Evolutionary conservation across 2,113 vertebrate species (phyloP).

Genomic region (Brachyhypopomus gauderio): DNA sequence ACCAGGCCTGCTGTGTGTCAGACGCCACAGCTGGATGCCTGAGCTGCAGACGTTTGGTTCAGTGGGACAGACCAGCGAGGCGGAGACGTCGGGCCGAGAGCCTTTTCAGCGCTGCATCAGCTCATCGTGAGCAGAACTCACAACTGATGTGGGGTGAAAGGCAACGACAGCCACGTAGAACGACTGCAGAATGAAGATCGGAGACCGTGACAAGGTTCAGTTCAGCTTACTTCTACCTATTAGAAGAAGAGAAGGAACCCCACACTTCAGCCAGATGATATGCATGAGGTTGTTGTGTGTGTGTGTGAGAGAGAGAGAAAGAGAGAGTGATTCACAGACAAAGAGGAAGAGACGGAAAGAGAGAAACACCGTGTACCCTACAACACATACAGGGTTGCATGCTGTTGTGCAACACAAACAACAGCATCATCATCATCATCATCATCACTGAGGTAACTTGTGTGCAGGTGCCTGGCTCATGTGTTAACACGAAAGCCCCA

Average conservation of each 20-base stretch:
- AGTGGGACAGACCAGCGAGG: background rate
- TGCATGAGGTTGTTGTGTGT: too few relatives aligned
- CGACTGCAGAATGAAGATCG: background rate
- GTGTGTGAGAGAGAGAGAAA: background rate
- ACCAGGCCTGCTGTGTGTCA: too few relatives aligned
- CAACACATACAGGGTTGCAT: background rate
- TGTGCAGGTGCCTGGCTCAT: background rate
- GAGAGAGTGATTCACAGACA: background rate
- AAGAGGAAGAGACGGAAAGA: background rate
- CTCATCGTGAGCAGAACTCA: background rate
- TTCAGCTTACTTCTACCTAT: background rate
- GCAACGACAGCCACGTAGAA: background rate
- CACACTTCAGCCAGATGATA: too few relatives aligned
- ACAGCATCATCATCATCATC: background rate
- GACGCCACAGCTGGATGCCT: background rate
- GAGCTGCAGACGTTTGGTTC: slow-evolving; percentile 4
- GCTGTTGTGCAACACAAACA: background rate
- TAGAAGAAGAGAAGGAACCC: too few relatives aligned
- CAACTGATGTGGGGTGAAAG: background rate
- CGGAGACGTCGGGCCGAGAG: background rate
- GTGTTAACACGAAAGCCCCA: background rate
- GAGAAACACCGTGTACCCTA: background rate
- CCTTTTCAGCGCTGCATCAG: background rate
- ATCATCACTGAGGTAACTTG: background rate
- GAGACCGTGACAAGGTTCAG: background rate